Evolutionary conservation across 1,140 invertebrate genomes (phyloP), one percentile per base, ranked within the genome.

Genomic region (Augochlora pura): DNA sequence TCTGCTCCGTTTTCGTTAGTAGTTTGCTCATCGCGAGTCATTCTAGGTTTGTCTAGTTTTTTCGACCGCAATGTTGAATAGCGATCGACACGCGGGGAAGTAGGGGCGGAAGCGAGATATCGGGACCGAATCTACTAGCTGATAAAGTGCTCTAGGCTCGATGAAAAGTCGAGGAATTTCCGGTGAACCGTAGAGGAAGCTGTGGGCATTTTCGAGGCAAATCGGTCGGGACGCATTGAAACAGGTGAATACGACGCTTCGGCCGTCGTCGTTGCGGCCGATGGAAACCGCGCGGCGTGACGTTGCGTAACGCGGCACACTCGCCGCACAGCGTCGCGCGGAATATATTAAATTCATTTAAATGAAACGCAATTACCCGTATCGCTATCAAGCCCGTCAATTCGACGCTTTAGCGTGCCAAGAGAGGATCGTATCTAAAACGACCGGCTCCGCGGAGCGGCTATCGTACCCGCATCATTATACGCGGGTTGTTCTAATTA

Each of bases 401-500:
- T 10, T 42, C 39, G 39, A 62, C 39, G 46, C 21, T 23, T 62
- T 52, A 10, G 3, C 66, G 27, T 10, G 54, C 0, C 2, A n/a
- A 8, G 39, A 49, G 64, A 42, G 4, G 32, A 8, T 5, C 32
- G 16, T 21, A n/a, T n/a, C 12, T 7, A 5, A 21, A 62, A 62
- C 16, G 42, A 69, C 54, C 27, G 39, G n/a, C 21, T 25, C n/a
- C 23, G 5, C 23, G 10, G 23, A 52, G 57, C 54, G 54, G 57
- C 38, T 27, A 23, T 21, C 65, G 52, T 38, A 18, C 6, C 66
- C 46, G n/a, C 25, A n/a, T 68, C n/a, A 16, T 32, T 42, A 62
- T 2, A 16, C 38, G 38, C n/a, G 57, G 42, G 52, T 23, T 38
- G 67, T 62, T 77, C 70, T 70, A 77, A 77, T 77, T 69, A 76